Conservation (phyloP, 2,113 vertebrate species). For the Drymodes brunneopygia region DNA sequence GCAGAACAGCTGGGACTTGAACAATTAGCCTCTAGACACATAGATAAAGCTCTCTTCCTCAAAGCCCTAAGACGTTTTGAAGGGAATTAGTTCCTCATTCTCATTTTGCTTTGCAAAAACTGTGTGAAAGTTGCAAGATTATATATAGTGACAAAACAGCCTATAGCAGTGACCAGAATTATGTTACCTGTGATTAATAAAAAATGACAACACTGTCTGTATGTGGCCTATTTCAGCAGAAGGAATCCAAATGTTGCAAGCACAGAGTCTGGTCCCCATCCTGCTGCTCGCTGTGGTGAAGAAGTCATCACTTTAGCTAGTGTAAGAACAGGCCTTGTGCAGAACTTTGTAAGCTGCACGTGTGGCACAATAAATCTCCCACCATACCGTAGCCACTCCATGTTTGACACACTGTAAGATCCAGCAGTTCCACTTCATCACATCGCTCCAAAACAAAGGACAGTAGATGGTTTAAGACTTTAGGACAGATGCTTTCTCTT, state of each 20-base stretch:
- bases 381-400: background rate
- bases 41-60: conserved; percentile 21
- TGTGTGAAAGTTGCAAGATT: conserved; percentile 41
- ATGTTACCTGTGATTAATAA: conserved; percentile 49
- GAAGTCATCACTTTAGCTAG: background rate
- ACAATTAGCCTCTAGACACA: conserved; percentile 47
- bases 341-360: accelerated
- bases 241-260: background rate
- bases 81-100: conserved; percentile 10
- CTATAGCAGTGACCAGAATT: conserved; percentile 23
- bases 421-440: background rate
- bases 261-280: background rate
- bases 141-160: background rate
- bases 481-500: background rate
- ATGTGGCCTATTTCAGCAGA: background rate
- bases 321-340: background rate
- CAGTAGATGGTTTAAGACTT: background rate
- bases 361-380: background rate
- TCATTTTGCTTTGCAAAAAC: conserved; percentile 48
- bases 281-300: background rate
- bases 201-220: background rate
- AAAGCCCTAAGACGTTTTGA: background rate
- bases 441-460: background rate
- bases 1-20: conserved; percentile 60
- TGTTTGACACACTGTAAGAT: background rate